Conservation (phyloP, 2,797 vertebrate species). For the Poeciliopsis paucimaculata region DNA sequence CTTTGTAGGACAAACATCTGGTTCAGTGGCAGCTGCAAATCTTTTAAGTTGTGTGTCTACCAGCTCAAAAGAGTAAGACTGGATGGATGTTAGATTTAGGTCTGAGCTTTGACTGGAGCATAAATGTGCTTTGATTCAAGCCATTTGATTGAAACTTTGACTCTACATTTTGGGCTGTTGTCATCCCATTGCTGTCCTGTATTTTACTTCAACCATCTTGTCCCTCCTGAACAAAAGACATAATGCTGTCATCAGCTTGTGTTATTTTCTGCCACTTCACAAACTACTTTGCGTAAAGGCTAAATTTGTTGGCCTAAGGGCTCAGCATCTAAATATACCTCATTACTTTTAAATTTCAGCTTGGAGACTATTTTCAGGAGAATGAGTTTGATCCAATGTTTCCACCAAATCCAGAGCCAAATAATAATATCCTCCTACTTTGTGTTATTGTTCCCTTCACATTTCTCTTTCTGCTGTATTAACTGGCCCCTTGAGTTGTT, state of each 20-base stretch:
- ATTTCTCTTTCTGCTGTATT: constrained; percentile 1
- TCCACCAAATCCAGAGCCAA: background rate
- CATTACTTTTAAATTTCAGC: background rate
- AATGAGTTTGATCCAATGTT: background rate
- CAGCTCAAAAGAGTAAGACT: background rate
- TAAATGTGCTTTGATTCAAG: background rate
- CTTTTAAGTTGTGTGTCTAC: background rate
- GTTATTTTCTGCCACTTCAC: background rate
- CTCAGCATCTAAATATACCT: background rate
- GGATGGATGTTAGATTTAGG: background rate
- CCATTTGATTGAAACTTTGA: background rate
- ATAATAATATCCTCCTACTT: background rate
- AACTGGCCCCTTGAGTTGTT: background rate
- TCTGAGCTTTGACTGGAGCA: background rate
- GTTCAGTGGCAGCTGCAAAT: background rate
- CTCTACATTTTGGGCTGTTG: background rate
- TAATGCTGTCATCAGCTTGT: background rate
- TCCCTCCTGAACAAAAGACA: background rate
- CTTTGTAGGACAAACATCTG: background rate
- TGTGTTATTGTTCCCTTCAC: background rate
- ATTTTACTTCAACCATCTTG: background rate
- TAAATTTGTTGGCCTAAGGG: background rate
- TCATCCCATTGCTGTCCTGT: background rate
- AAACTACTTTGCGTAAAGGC: background rate
- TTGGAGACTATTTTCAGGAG: background rate